Evolutionary conservation across 2,888 invertebrate species (phyloP).

Genomic region (Exephanes ischioxanthus): DNA sequence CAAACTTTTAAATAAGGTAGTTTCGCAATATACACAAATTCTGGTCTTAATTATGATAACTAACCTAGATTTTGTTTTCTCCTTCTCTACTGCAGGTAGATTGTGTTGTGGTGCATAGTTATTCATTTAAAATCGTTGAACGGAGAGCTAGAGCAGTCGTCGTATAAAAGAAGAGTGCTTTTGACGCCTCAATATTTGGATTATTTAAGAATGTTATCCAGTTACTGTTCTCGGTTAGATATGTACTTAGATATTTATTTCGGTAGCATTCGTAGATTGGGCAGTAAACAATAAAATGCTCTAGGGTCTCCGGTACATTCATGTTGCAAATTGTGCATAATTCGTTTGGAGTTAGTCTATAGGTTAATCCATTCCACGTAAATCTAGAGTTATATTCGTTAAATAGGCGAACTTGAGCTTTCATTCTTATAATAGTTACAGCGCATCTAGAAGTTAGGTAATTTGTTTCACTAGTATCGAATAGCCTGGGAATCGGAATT

Average conservation of each 20-base stretch:
- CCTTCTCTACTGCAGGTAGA: neutral
- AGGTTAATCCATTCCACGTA: neutral
- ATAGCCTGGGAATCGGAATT: neutral
- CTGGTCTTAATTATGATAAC: neutral
- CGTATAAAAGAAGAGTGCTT: conserved; percentile 1
- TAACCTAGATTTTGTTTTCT: neutral
- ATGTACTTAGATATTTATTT: neutral
- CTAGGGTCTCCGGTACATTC: neutral
- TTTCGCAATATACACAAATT: neutral
- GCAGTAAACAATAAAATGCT: neutral
- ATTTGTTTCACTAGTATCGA: neutral
- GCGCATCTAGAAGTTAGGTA: neutral
- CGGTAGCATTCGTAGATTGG: neutral
- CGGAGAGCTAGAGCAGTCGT: neutral
- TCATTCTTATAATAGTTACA: neutral
- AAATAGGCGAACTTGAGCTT: neutral
- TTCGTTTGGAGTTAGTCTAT: neutral
- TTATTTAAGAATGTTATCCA: neutral
- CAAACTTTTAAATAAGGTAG: neutral
- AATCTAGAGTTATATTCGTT: neutral
- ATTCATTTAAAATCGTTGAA: neutral
- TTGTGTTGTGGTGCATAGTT: neutral
- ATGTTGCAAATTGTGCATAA: neutral
- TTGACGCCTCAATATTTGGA: neutral
- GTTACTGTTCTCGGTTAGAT: neutral